Evolutionary conservation across 2,113 vertebrate species (phyloP).

Genomic region (Oreochromis aureus): DNA sequence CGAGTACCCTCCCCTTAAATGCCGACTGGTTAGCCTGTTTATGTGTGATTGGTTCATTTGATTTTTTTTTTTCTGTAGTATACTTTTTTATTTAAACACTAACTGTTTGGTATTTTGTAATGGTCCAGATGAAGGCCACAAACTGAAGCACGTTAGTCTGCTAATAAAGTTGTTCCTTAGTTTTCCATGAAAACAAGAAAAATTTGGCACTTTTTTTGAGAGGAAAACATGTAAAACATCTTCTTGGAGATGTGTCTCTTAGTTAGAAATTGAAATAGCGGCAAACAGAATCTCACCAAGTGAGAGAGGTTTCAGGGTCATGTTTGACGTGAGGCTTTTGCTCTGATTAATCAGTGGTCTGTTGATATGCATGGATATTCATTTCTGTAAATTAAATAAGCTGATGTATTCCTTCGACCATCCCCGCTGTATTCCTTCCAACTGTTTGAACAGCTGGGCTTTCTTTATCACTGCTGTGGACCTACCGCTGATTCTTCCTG

Average conservation of each 20-base stretch:
- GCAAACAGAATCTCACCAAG: background rate
- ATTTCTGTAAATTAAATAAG: slow-evolving; percentile 26
- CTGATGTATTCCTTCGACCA: background rate
- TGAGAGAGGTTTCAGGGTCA: background rate
- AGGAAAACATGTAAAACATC: background rate
- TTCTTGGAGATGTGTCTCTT: background rate
- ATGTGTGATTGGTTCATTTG: background rate
- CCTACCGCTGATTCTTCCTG: slow-evolving; percentile 74
- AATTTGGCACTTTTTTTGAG: background rate
- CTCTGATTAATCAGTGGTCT: background rate
- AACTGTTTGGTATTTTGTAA: background rate
- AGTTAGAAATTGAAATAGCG: background rate
- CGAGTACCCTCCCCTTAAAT: accelerated
- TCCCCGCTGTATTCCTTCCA: slow-evolving; percentile 1
- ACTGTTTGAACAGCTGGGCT: slow-evolving; percentile 90
- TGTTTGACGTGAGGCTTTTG: background rate
- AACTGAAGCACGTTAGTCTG: background rate
- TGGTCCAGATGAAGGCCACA: accelerated
- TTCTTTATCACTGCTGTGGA: slow-evolving; percentile 72
- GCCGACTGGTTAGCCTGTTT: background rate
- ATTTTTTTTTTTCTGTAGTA: background rate
- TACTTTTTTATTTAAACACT: background rate
- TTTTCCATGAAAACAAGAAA: background rate
- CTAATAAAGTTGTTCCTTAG: background rate
- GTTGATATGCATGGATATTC: background rate